Conservation (phyloP, 2,113 vertebrate genomes). For the Chionis minor region DNA sequence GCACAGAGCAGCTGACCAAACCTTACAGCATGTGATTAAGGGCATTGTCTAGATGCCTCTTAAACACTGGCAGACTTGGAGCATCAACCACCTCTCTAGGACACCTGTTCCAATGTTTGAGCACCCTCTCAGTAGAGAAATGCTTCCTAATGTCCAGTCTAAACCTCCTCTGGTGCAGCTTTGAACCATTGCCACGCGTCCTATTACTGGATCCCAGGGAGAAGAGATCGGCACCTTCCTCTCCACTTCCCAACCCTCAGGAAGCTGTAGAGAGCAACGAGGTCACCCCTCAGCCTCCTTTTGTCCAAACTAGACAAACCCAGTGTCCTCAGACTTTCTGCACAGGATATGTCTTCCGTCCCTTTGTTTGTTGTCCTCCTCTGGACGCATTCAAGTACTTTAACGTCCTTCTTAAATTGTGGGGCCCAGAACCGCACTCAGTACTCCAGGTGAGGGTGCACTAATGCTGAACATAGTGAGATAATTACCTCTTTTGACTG, state of each 20-base stretch:
- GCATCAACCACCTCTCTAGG: neutral
- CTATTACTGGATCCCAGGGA: too few species aligned
- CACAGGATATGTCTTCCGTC: too few species aligned
- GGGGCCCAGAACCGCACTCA: neutral
- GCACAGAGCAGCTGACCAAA: neutral
- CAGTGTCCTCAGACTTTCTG: neutral
- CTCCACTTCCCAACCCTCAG: neutral
- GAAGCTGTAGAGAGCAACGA: neutral
- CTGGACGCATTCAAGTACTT: neutral
- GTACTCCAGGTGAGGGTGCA: rapidly evolving
- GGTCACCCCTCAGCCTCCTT: neutral
- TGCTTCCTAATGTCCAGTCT: neutral
- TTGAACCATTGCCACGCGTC: neutral
- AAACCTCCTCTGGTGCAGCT: neutral
- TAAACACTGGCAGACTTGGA: neutral
- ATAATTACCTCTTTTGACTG: neutral
- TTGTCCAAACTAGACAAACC: neutral
- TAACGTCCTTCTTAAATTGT: neutral
- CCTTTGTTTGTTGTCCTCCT: neutral
- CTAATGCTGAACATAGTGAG: neutral
- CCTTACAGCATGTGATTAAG: neutral
- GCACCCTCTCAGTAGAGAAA: rapidly evolving
- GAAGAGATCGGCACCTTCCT: too few species aligned
- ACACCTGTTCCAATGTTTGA: neutral
- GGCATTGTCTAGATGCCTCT: neutral